Conservation (phyloP, 2,888 invertebrate species). For the Dyspetes luteomarginatus region DNA sequence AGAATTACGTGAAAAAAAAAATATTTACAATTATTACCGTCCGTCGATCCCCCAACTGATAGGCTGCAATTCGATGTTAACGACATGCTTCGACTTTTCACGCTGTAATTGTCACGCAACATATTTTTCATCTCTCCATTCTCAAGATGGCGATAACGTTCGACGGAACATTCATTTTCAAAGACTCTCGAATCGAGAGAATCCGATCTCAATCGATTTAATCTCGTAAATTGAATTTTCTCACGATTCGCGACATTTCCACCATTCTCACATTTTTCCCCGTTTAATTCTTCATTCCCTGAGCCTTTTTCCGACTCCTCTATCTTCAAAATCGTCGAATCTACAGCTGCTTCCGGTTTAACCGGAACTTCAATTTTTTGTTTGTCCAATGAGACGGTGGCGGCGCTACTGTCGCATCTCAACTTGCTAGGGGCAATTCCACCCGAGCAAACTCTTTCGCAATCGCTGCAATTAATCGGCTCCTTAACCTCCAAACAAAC, state of each 20-base stretch:
- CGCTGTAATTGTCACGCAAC: constrained; percentile 72
- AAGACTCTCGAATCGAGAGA: constrained; percentile 73
- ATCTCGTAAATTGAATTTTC: constrained; percentile 50
- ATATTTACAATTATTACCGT: constrained; percentile 69
- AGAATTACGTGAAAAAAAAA: background rate
- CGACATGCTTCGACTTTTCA: constrained; percentile 81
- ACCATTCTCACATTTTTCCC: constrained; percentile 45
- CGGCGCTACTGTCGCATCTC: constrained; percentile 12
- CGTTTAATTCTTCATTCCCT: constrained; percentile 2
- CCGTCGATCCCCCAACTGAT: constrained; percentile 73
- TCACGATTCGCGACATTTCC: constrained; percentile 19
- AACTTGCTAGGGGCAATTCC: constrained; percentile 66
- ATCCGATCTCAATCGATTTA: constrained; percentile 72
- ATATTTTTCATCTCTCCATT: constrained; percentile 72
- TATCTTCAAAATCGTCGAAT: constrained; percentile 19
- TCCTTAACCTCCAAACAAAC: constrained; percentile 81
- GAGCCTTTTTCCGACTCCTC: background rate
- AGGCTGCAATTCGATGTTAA: constrained; percentile 81
- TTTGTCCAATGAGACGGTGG: background rate
- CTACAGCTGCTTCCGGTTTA: constrained; percentile 3
- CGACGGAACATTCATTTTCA: constrained; percentile 64
- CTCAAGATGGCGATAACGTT: constrained; percentile 77
- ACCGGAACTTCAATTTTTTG: background rate
- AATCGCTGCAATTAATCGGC: constrained; percentile 79
- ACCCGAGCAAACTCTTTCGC: constrained; percentile 81